phyloP scores from a whole-genome alignment of 1,140 invertebrate genomes.

The Platorchestia sp. region DNA sequence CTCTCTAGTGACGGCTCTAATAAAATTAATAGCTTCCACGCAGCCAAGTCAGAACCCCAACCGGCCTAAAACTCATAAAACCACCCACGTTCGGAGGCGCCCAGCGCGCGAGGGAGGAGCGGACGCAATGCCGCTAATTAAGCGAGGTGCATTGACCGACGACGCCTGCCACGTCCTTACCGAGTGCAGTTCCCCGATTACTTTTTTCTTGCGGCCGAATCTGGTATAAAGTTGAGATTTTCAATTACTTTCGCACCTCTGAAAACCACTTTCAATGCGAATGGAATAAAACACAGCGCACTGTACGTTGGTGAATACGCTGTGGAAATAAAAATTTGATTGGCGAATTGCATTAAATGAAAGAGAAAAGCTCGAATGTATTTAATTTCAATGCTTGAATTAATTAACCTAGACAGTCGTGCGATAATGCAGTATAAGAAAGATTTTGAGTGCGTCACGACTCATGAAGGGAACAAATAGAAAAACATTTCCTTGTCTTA shows the following conservation, averaged over 20 bases:
- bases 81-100: neutral
- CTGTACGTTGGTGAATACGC: neutral
- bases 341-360: neutral
- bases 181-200: neutral
- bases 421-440: neutral
- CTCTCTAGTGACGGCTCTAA: neutral
- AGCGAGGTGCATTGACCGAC: neutral
- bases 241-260: neutral
- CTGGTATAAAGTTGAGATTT: neutral
- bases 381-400: neutral
- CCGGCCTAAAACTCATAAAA: neutral
- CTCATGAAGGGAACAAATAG: neutral
- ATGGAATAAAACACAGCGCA: neutral
- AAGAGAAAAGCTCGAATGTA: neutral
- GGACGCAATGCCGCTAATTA: neutral
- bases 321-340: neutral
- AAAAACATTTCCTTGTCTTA: neutral
- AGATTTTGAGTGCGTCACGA: neutral
- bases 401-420: neutral
- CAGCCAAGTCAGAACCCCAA: neutral
- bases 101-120: no score
- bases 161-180: neutral
- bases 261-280: neutral
- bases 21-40: neutral
- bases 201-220: neutral